phyloP scores from a whole-genome alignment of 2,113 vertebrate species.

The Rhea americana region DNA sequence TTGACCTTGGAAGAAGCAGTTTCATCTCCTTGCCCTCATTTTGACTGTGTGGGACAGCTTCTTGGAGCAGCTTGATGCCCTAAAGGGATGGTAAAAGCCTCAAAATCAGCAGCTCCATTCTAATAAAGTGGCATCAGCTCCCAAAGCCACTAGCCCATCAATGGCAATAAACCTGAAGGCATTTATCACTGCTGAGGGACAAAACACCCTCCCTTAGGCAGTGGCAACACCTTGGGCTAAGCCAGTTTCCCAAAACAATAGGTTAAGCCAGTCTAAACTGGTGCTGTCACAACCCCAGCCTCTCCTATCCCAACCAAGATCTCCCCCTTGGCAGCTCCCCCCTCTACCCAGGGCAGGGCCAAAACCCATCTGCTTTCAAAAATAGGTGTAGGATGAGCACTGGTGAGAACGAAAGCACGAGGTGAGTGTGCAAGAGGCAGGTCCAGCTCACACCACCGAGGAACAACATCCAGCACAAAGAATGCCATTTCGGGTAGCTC shows the following conservation, averaged over 20 bases:
- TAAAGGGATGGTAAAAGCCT: neutral
- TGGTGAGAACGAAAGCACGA: neutral
- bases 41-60: neutral
- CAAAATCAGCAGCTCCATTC: neutral
- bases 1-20: neutral
- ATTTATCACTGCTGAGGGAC: neutral
- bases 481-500: neutral
- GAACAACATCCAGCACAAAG: neutral
- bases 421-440: neutral
- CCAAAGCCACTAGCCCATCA: neutral
- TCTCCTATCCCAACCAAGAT: accelerated
- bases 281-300: neutral
- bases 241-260: neutral
- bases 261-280: neutral
- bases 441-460: neutral
- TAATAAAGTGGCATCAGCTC: neutral
- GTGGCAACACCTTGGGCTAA: neutral
- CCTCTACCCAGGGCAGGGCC: neutral
- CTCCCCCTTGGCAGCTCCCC: neutral
- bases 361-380: neutral
- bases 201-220: neutral
- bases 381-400: accelerated
- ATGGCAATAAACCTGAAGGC: neutral
- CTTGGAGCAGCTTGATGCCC: neutral
- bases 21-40: neutral